These are phyloP conservation scores for Amiota mariae DNA, from an alignment of 2,888 invertebrate genomes.

Conservation along the genomic window DNA sequence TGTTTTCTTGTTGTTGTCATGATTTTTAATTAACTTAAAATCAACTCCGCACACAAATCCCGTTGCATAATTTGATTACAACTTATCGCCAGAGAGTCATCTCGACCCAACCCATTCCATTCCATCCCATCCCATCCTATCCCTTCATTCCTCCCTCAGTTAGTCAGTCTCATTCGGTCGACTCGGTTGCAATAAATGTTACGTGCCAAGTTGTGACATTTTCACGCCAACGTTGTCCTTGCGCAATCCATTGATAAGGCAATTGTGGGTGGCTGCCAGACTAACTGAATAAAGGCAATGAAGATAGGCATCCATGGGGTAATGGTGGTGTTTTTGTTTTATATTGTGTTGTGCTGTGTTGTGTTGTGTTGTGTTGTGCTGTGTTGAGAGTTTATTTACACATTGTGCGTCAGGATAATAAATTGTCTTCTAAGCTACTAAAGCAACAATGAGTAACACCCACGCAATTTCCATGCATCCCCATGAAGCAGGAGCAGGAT, in stretches of 20 bases:
- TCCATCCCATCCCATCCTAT: too few species aligned
- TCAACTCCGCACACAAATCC: conserved; percentile 49
- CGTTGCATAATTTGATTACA: conserved; percentile 67
- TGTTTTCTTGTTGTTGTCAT: conserved; percentile 53
- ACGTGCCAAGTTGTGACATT: conserved; percentile 67
- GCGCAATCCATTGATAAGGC: conserved; percentile 29
- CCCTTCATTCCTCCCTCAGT: too few species aligned
- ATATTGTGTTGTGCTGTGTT: neutral
- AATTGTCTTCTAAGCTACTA: conserved; percentile 49
- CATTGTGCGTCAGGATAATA: conserved; percentile 66
- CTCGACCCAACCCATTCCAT: too few species aligned
- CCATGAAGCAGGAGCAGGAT: conserved; percentile 55
- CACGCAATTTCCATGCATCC: conserved; percentile 57
- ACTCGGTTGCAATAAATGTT: conserved; percentile 33
- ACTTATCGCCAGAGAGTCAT: conserved; percentile 53
- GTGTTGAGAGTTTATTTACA: conserved; percentile 59
- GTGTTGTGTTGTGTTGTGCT: neutral
- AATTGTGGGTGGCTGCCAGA: neutral
- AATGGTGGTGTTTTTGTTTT: neutral
- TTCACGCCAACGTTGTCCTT: conserved; percentile 64
- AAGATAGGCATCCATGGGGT: neutral
- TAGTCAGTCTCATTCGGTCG: conserved; percentile 54
- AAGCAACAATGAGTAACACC: conserved; percentile 46
- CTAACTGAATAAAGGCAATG: neutral
- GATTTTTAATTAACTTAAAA: conserved; percentile 71